Evolutionary conservation across 2,797 vertebrate genomes (phyloP).

Genomic region (Pseudochaenichthys georgianus): DNA sequence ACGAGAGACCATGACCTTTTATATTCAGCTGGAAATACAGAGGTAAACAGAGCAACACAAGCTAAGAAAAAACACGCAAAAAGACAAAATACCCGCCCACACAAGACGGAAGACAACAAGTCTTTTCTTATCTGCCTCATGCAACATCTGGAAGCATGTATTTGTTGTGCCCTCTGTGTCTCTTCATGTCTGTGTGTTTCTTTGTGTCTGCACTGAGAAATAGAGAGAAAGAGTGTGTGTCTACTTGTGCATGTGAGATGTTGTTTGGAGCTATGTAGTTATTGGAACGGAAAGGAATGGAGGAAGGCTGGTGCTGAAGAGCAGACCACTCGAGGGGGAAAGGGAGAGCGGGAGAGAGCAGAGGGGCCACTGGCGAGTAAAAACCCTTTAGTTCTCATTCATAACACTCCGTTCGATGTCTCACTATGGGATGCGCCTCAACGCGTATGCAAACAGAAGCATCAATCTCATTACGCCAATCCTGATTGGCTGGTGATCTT

Average conservation of each 20-base stretch:
- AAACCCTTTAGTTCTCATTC: conserved; percentile 60
- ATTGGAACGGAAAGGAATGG: conserved; percentile 77
- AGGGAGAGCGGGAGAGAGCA: conserved; percentile 39
- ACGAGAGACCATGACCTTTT: conserved; percentile 59
- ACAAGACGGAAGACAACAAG: conserved; percentile 10
- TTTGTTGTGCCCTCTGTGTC: conserved; percentile 23
- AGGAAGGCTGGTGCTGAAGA: conserved; percentile 71
- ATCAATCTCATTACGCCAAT: too few species aligned
- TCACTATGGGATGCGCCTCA: too few species aligned
- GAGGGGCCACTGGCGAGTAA: conserved; percentile 51
- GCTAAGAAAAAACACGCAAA: neutral
- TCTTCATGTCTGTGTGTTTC: conserved; percentile 29
- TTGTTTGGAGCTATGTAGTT: conserved; percentile 76
- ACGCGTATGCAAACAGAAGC: too few species aligned
- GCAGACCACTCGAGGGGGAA: conserved; percentile 66
- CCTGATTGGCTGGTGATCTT: too few species aligned
- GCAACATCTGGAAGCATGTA: conserved; percentile 35
- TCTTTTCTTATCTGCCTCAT: conserved; percentile 29
- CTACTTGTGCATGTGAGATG: conserved; percentile 51
- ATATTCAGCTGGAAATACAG: conserved; percentile 45
- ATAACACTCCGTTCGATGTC: too few species aligned
- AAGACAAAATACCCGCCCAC: conserved; percentile 6
- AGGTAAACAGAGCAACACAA: conserved; percentile 23
- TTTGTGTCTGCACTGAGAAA: conserved; percentile 5
- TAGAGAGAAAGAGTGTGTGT: neutral